Percentiles rank a stretch among this genome's conserved stretches.
phyloP scores from a whole-genome alignment of 2,888 invertebrate species.

The Chelonus formosanus region DNA sequence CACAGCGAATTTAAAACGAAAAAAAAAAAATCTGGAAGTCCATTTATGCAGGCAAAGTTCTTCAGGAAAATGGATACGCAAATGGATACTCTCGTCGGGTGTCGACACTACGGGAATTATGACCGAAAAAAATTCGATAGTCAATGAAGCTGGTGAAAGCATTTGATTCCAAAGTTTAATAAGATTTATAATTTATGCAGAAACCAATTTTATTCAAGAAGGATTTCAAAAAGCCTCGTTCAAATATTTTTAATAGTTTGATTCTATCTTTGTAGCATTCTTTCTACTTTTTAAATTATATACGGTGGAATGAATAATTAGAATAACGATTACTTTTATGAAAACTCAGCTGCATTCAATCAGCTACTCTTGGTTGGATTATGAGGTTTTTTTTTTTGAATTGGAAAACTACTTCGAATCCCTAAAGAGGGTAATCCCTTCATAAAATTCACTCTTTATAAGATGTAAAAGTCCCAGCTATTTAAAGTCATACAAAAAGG shows the following conservation, averaged over 20 bases:
- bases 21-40: constrained; percentile 8
- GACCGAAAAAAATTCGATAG: constrained; percentile 18
- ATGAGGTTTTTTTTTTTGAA: constrained; percentile 16
- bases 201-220: constrained; percentile 7
- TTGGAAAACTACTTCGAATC: constrained; percentile 15
- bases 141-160: constrained; percentile 16
- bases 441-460: neutral
- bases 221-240: constrained; percentile 4
- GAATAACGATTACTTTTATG: constrained; percentile 17
- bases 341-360: constrained; percentile 8
- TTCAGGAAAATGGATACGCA: constrained; percentile 13
- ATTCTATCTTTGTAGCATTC: constrained; percentile 14
- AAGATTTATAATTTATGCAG: constrained; percentile 32
- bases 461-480: neutral
- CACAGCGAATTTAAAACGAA: constrained; percentile 13
- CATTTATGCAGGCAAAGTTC: constrained; percentile 16
- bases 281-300: constrained; percentile 4
- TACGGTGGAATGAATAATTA: constrained; percentile 16
- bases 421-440: neutral
- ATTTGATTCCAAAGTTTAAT: constrained; percentile 27
- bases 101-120: constrained; percentile 13
- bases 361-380: neutral
- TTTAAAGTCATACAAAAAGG: too few species aligned
- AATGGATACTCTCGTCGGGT: constrained; percentile 5
- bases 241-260: constrained; percentile 18